Conservation (phyloP, 2,888 invertebrate genomes). For the Cheilosia vernalis region DNA sequence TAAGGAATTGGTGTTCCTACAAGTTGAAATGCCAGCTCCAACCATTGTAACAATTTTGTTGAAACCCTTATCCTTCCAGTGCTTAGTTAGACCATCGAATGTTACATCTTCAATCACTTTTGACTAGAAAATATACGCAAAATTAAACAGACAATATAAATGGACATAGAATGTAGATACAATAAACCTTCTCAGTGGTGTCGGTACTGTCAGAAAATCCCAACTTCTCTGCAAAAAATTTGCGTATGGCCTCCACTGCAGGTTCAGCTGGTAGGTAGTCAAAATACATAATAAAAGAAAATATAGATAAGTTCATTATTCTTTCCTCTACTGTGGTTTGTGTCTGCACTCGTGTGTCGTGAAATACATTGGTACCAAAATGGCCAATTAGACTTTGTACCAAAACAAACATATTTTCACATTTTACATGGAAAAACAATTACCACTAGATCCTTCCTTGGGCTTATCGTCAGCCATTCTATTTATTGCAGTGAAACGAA, state of each 20-base stretch:
- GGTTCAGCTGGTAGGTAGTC: conserved; percentile 78
- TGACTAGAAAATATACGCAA: conserved; percentile 9
- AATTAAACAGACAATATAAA: conserved; percentile 19
- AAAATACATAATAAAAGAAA: not conserved
- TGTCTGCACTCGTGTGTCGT: conserved; percentile 1
- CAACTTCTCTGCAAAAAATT: conserved; percentile 87
- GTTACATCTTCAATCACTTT: conserved; percentile 88
- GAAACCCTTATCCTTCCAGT: conserved; percentile 90
- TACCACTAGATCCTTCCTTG: conserved; percentile 20
- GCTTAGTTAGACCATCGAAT: conserved; percentile 90
- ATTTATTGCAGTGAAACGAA: conserved; percentile 13
- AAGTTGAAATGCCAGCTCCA: conserved; percentile 98
- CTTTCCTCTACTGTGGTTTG: conserved; percentile 25
- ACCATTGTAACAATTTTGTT: conserved; percentile 96
- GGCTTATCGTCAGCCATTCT: conserved; percentile 43
- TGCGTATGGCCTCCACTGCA: conserved; percentile 87
- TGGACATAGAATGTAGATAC: not conserved
- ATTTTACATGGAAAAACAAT: not conserved
- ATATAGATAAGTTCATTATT: not conserved
- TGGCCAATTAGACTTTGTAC: conserved; percentile 44
- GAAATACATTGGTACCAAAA: not conserved
- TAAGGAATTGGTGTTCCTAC: conserved; percentile 85
- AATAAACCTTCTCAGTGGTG: conserved; percentile 69
- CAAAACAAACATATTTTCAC: conserved; percentile 1
- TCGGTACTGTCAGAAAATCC: conserved; percentile 82